These are phyloP conservation scores for Notothenia coriiceps DNA, from an alignment of 2,113 vertebrate species.

Conservation along the genomic window DNA sequence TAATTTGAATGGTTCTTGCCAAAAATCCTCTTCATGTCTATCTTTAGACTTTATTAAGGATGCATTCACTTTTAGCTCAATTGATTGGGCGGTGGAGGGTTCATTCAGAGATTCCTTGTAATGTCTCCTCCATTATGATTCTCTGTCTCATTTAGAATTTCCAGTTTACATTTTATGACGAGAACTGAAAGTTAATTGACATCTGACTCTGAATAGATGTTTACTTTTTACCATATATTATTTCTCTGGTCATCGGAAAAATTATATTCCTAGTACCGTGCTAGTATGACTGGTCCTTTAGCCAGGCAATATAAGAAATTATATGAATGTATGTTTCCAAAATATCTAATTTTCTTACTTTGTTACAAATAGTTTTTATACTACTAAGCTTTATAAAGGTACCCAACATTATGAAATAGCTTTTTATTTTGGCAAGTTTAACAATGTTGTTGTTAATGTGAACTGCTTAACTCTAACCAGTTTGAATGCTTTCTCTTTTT, in stretches of 20 bases:
- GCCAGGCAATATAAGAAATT: neutral
- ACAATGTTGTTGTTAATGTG: neutral
- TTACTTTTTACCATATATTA: neutral
- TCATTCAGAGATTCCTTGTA: constrained; percentile 36
- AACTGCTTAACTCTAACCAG: neutral
- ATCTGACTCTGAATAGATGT: neutral
- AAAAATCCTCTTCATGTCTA: constrained; percentile 21
- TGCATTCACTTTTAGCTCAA: constrained; percentile 27
- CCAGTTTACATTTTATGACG: constrained; percentile 29
- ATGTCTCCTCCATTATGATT: constrained; percentile 1
- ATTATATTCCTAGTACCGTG: too few species aligned
- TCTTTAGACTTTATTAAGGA: constrained; percentile 27
- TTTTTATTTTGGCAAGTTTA: neutral
- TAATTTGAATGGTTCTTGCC: neutral
- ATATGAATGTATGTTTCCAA: neutral
- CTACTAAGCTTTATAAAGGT: neutral
- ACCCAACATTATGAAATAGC: neutral
- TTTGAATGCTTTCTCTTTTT: constrained; percentile 20
- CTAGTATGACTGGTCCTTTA: neutral
- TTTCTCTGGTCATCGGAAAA: neutral
- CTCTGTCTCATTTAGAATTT: constrained; percentile 5
- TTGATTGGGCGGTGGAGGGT: constrained; percentile 16
- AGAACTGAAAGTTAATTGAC: constrained; percentile 22
- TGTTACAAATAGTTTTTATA: neutral
- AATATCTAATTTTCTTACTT: neutral